Conservation (phyloP, 2,888 invertebrate species). For the Eristalis intricaria region DNA sequence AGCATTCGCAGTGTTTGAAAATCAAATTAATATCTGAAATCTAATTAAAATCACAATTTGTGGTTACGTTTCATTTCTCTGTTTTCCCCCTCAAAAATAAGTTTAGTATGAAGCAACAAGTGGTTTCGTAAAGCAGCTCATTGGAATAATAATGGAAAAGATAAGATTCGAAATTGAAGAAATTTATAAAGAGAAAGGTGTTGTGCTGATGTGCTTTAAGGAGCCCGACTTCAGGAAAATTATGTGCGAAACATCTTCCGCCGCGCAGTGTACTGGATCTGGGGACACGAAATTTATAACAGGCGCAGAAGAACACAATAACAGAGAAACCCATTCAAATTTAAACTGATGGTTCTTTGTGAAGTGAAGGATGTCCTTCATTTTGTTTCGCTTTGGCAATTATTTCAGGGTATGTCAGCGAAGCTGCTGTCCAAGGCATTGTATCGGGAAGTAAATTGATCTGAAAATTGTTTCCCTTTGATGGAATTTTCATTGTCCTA, state of each 20-base stretch:
- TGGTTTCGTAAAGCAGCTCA: background rate
- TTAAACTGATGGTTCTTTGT: background rate
- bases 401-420: background rate
- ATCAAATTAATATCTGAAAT: constrained; percentile 37
- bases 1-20: background rate
- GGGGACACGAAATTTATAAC: too few relatives aligned
- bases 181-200: background rate
- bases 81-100: background rate
- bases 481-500: background rate
- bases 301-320: background rate
- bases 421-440: background rate
- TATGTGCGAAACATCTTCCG: too few relatives aligned
- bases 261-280: too few relatives aligned
- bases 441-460: background rate
- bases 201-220: too few relatives aligned
- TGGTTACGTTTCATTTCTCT: constrained; percentile 31
- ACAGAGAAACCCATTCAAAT: background rate
- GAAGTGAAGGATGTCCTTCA: background rate
- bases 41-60: constrained; percentile 45
- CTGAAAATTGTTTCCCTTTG: background rate
- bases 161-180: background rate
- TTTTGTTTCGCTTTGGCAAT: background rate
- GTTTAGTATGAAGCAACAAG: constrained; percentile 6
- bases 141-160: background rate
- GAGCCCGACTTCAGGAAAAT: too few relatives aligned